Conservation (phyloP, 2,888 invertebrate species). For the Drosophila prostipennis region DNA sequence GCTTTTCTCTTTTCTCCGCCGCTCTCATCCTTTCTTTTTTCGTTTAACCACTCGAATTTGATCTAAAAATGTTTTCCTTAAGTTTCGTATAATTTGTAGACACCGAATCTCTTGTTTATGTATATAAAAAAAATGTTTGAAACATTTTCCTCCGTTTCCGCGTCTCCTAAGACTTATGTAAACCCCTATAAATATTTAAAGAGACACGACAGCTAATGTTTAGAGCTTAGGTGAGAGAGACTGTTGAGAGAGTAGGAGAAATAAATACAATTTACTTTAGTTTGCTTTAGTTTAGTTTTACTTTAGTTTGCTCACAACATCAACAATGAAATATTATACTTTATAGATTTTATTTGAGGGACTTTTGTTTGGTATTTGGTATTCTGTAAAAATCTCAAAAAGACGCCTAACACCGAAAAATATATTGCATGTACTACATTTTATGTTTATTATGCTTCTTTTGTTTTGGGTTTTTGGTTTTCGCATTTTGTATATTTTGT, state of each 20-base stretch:
- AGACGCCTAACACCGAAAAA: constrained; percentile 85
- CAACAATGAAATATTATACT: constrained; percentile 82
- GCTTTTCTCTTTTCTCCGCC: constrained; percentile 7
- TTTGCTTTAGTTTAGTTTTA: constrained; percentile 35
- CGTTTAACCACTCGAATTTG: constrained; percentile 61
- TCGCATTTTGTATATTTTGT: constrained; percentile 40
- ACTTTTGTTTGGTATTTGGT: constrained; percentile 55
- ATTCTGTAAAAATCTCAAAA: constrained; percentile 82
- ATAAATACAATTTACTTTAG: constrained; percentile 53
- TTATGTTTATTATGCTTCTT: constrained; percentile 61
- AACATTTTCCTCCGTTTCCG: constrained; percentile 42
- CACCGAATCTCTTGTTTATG: constrained; percentile 65
- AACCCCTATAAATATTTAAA: constrained; percentile 66
- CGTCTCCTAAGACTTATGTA: constrained; percentile 44
- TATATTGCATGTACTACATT: constrained; percentile 81
- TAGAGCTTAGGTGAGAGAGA: constrained; percentile 65
- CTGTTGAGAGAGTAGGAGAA: constrained; percentile 48
- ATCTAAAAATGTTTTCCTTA: constrained; percentile 59
- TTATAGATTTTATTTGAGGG: constrained; percentile 49
- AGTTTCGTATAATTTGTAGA: constrained; percentile 75
- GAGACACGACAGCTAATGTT: constrained; percentile 72
- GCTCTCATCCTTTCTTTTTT: constrained; percentile 23
- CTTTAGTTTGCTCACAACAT: constrained; percentile 81
- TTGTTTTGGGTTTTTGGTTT: constrained; percentile 35
- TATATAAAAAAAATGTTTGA: constrained; percentile 65